A percentile compares a stretch with the other conserved stretches of the same genome.
phyloP scores from a whole-genome alignment of 2,888 invertebrate species.

The Eupithecia pulchellata region DNA sequence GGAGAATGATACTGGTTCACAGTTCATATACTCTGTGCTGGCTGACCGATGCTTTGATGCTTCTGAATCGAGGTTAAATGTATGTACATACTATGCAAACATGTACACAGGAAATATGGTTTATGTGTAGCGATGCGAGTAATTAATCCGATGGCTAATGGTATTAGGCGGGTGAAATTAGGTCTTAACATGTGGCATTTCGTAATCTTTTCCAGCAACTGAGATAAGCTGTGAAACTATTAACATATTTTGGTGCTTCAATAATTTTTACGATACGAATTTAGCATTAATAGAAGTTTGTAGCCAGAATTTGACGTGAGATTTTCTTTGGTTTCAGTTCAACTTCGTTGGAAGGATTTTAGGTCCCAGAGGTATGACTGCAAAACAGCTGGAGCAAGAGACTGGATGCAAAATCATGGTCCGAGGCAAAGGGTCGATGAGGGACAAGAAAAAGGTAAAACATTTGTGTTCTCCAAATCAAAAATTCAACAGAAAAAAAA shows the following conservation, averaged over 20 bases:
- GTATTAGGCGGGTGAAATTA: constrained; percentile 57
- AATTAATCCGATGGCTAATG: constrained; percentile 74
- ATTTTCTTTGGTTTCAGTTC: constrained; percentile 91
- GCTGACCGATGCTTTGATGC: constrained; percentile 77
- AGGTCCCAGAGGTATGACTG: constrained; percentile 99
- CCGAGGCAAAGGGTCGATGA: constrained; percentile 99
- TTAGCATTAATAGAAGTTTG: background rate
- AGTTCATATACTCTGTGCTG: constrained; percentile 75
- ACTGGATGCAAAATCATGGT: constrained; percentile 99
- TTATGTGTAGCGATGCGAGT: constrained; percentile 72
- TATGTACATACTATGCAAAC: constrained; percentile 53
- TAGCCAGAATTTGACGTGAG: constrained; percentile 14
- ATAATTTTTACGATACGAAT: background rate
- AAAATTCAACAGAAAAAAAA: background rate
- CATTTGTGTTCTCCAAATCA: background rate
- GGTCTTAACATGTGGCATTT: constrained; percentile 52
- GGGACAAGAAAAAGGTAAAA: constrained; percentile 99
- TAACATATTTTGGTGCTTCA: constrained; percentile 6
- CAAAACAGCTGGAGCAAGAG: constrained; percentile 99
- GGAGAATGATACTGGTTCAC: constrained; percentile 77
- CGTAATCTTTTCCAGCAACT: constrained; percentile 45
- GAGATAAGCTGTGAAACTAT: constrained; percentile 9
- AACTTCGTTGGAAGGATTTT: constrained; percentile 99
- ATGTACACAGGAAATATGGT: constrained; percentile 70
- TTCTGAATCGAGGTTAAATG: constrained; percentile 75